Conservation (phyloP, 1,140 invertebrate genomes). For the Drosophila setifemur region DNA sequence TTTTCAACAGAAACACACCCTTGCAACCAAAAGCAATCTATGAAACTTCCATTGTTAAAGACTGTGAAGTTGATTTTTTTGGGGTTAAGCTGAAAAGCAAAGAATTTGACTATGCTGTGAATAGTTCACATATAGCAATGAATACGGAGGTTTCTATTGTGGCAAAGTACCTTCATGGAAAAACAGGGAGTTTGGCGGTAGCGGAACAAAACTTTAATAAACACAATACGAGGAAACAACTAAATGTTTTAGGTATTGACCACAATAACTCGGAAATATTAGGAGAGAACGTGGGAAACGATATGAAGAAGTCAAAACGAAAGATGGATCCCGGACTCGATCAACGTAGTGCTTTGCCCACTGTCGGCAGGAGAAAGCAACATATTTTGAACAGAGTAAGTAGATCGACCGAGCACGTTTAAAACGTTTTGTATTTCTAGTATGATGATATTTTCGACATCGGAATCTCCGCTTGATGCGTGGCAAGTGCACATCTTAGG, state of each 20-base stretch:
- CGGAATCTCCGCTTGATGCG: slow-evolving; percentile 44
- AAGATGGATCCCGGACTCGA: slow-evolving; percentile 86
- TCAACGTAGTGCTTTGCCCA: slow-evolving; percentile 85
- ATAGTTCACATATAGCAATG: neutral
- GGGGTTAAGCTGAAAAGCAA: slow-evolving; percentile 45
- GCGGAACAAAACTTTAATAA: neutral
- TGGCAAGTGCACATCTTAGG: slow-evolving; percentile 8
- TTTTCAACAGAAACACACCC: slow-evolving; percentile 13
- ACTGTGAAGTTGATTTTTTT: slow-evolving; percentile 56
- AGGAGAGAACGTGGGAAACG: slow-evolving; percentile 83
- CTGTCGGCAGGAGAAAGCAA: slow-evolving; percentile 85
- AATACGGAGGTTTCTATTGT: too few relatives aligned
- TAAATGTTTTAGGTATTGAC: neutral
- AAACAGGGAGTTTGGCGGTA: too few relatives aligned
- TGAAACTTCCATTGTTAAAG: neutral
- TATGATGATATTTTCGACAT: slow-evolving; percentile 80
- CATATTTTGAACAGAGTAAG: slow-evolving; percentile 85
- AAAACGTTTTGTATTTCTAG: too few relatives aligned
- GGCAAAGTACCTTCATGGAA: too few relatives aligned
- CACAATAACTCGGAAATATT: slow-evolving; percentile 29
- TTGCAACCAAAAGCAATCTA: neutral
- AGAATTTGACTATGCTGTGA: slow-evolving; percentile 23
- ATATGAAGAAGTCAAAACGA: slow-evolving; percentile 86
- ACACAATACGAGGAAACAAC: slow-evolving; percentile 30
- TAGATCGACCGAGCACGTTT: neutral